Percentiles rank a stretch among this genome's conserved stretches.
Evolutionary conservation across 2,888 invertebrate genomes (phyloP).

Genomic region (Cantharis nigra): DNA sequence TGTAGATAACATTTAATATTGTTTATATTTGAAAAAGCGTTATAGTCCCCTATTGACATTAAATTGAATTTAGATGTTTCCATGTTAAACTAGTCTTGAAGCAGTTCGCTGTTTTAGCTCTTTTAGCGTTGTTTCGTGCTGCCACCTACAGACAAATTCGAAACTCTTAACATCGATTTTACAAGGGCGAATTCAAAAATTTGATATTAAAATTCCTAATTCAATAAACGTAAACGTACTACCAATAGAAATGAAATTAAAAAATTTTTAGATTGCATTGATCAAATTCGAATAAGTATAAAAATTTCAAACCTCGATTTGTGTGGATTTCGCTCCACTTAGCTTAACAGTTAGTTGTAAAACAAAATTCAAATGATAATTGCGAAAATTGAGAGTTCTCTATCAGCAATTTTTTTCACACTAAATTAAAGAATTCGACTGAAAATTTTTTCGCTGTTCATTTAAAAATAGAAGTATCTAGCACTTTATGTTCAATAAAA

Average conservation of each 20-base stretch:
- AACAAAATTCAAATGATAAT: background rate
- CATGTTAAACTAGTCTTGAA: background rate
- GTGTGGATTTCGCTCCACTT: background rate
- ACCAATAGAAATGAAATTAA: background rate
- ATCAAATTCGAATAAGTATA: background rate
- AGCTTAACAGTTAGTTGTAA: background rate
- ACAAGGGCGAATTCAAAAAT: background rate
- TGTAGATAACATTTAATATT: background rate
- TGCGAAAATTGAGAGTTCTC: background rate
- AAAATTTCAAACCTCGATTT: background rate
- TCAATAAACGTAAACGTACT: background rate
- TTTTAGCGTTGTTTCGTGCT: background rate
- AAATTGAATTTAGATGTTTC: background rate
- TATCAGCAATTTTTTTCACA: background rate
- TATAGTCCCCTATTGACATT: background rate
- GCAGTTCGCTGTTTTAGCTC: background rate
- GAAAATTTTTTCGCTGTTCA: background rate
- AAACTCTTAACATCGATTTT: background rate
- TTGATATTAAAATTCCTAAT: background rate
- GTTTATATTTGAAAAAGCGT: background rate
- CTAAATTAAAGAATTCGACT: background rate
- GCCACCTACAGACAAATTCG: background rate
- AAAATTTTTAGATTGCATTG: background rate
- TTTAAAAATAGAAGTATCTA: background rate
- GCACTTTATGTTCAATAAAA: background rate